Evolutionary conservation across 2,888 invertebrate genomes (phyloP), one percentile per base, ranked within the genome.

Genomic region (Hypsopygia costalis): DNA sequence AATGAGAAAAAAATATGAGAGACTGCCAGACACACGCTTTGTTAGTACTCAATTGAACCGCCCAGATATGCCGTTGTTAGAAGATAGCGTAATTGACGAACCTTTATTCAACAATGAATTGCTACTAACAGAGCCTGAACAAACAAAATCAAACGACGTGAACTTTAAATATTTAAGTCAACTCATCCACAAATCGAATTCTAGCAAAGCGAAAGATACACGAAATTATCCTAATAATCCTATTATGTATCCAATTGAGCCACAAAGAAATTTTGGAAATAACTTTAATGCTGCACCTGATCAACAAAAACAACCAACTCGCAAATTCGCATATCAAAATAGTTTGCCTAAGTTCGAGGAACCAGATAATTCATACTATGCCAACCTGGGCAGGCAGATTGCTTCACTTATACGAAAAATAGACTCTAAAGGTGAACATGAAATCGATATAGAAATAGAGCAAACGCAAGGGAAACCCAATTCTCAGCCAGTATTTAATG

Each of bases 131-230:
- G 27, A 51, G 22, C 41, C 46, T 34, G 52, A 55, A 9, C 33
- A 44, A 4, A 30, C 53, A 6, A 43, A 58, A 10, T 48, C 49
- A 35, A 41, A 62, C 12, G 71, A 76, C 31, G 75, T 81, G 4
- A 71, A 81, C 48, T 85, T 86, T 40, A 85, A 79, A 53, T 86
- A 86, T 49, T 58, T 87, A 42, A 66, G 81, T 20, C 69, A 87
- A 47, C 62, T 85, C 29, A 86, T 87, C 45, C 86, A 86, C 39
- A 72, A 22, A 42, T 33, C 16, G 16, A 16, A 16, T 4, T 2
- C 16, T 3, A 16, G 4, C 16, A 16, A 16, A 3, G 4, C 16
- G 16, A 16, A 3, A 16, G 3, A 4, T 16, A 3, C 16, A 4
- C 16, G 3, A 16, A 4, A 16, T 16, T 16, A 16, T 16, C 16